A percentile compares a stretch with the other conserved stretches of the same genome.
Evolutionary conservation across 2,797 vertebrate species (phyloP).

Genomic region (Ctenochaetus hawaiiensis): DNA sequence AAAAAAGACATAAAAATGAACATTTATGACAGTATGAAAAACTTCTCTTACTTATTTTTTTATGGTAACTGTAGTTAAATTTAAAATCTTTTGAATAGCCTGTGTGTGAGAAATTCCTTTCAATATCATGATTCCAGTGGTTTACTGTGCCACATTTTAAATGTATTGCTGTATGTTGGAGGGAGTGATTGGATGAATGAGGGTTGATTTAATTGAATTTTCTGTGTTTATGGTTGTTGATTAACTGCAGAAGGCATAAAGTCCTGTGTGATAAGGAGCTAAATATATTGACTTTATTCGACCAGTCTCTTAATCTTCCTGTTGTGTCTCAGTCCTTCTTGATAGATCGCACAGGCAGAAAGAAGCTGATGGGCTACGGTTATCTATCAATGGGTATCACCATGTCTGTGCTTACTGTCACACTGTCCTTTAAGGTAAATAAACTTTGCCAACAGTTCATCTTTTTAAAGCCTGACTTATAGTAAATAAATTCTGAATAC

Average conservation of each 20-base stretch:
- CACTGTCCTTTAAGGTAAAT: conserved; percentile 85
- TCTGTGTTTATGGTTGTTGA: not conserved
- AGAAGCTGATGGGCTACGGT: conserved; percentile 83
- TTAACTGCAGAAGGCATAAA: not conserved
- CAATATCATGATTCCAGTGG: too few species aligned
- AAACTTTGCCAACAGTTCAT: not conserved
- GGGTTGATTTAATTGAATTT: too few species aligned
- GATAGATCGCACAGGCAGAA: conserved; percentile 85
- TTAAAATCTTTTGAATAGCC: too few species aligned
- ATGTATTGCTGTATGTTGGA: too few species aligned
- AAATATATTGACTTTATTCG: not conserved
- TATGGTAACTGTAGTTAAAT: too few species aligned
- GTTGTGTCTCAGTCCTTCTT: conserved; percentile 80
- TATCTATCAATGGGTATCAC: conserved; percentile 82
- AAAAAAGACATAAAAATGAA: not conserved
- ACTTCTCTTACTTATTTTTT: not conserved
- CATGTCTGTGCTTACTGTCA: conserved; percentile 81
- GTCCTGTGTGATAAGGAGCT: not conserved
- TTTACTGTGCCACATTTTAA: too few species aligned
- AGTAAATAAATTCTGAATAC: not conserved
- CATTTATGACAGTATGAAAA: not conserved
- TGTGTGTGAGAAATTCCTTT: too few species aligned
- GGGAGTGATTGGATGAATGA: too few species aligned
- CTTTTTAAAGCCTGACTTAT: not conserved
- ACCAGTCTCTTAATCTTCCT: not conserved